Evolutionary conservation across 92 coral and sea anemone species (phyloP).

Genomic region (Bergia sp.): DNA sequence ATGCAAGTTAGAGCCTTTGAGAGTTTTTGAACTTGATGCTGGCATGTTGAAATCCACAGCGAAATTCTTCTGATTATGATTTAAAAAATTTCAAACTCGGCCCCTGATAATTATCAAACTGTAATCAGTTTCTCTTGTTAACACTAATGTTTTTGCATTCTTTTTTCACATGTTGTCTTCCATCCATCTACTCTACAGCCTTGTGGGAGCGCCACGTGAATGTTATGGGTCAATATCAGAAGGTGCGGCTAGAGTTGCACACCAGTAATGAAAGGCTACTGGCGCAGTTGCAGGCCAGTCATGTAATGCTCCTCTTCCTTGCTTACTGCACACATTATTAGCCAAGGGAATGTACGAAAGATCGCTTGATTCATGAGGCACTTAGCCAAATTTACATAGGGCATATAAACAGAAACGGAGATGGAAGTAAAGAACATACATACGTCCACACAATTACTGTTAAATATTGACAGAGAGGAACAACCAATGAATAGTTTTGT

Average conservation of each 20-base stretch:
- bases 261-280: conserved; percentile 93
- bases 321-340: conserved; percentile 27
- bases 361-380: conserved; percentile 9
- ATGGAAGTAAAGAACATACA: neutral
- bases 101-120: neutral
- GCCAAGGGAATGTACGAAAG: conserved; percentile 7
- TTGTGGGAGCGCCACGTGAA: conserved; percentile 92
- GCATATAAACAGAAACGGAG: too few relatives aligned
- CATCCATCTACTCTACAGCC: conserved; percentile 55
- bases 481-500: too few relatives aligned
- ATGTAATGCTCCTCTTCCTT: conserved; percentile 71
- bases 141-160: neutral
- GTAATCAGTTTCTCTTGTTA: neutral
- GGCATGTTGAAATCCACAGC: too few relatives aligned
- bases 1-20: too few relatives aligned
- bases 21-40: too few relatives aligned
- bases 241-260: conserved; percentile 99
- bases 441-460: neutral
- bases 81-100: too few relatives aligned
- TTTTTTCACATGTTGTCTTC: conserved; percentile 26
- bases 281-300: conserved; percentile 98
- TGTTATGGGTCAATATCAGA: conserved; percentile 86
- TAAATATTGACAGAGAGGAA: neutral
- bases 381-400: too few relatives aligned
- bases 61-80: too few relatives aligned